Conservation (phyloP, 2,888 invertebrate species). For the Chesias legatella region DNA sequence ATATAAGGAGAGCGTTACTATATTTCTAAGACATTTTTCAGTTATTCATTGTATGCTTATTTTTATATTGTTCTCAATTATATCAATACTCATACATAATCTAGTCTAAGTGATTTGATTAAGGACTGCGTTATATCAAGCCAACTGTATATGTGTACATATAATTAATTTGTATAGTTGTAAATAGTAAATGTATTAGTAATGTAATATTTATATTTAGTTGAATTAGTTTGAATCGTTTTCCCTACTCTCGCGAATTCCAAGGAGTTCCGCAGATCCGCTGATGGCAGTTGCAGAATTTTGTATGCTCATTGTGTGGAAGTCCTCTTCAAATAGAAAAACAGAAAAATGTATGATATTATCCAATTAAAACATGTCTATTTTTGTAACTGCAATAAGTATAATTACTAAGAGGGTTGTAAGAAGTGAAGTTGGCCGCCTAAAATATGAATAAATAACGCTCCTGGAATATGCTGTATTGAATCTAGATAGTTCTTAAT, state of each 20-base stretch:
- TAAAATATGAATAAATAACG: constrained; percentile 1
- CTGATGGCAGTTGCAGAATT: no score
- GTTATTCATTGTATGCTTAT: no score
- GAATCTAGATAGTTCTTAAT: constrained; percentile 1
- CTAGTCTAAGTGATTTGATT: constrained; percentile 12
- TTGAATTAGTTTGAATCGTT: no score
- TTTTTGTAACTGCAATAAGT: no score
- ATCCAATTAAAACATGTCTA: no score
- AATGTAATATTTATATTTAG: constrained; percentile 14
- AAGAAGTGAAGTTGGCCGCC: constrained; percentile 4
- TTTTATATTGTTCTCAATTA: constrained; percentile 22
- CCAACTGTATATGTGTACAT: constrained; percentile 8
- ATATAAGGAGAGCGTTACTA: no score
- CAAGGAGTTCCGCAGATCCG: no score
- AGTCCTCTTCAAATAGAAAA: no score
- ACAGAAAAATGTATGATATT: no score
- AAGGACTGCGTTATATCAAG: constrained; percentile 7
- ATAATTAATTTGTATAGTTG: constrained; percentile 5
- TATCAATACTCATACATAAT: constrained; percentile 22
- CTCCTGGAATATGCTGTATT: constrained; percentile 1
- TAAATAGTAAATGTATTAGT: constrained; percentile 9
- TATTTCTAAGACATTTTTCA: no score
- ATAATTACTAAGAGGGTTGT: background rate
- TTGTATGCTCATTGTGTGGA: no score
- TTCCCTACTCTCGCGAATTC: no score